Evolutionary conservation across 2,797 vertebrate genomes (phyloP).

Genomic region (Linurgus olivaceus): DNA sequence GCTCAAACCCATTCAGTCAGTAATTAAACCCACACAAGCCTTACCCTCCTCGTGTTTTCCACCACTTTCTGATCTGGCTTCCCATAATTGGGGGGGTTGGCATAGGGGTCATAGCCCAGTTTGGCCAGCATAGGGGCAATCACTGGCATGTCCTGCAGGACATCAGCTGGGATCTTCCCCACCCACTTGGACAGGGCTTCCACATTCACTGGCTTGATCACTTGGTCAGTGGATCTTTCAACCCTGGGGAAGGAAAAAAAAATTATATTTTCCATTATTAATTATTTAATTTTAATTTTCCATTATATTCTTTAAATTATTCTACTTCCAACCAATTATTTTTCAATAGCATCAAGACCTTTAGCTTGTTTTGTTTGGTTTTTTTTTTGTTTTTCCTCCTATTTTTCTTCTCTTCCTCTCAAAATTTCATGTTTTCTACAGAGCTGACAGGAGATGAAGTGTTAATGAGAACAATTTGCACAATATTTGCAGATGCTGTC

Average conservation of each 20-base stretch:
- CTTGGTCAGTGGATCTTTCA: constrained; percentile 96
- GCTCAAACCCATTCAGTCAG: rapidly evolving
- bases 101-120: constrained; percentile 93
- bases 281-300: not conserved
- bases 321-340: not conserved
- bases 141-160: constrained; percentile 91
- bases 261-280: not conserved
- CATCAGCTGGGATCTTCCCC: constrained; percentile 92
- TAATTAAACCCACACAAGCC: constrained; percentile 4
- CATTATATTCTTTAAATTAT: not conserved
- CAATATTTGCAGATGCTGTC: not conserved
- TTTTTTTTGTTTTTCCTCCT: rapidly evolving
- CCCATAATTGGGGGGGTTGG: constrained; percentile 95
- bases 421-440: not conserved
- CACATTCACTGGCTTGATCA: constrained; percentile 96
- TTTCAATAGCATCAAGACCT: not conserved
- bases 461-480: not conserved
- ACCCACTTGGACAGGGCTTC: constrained; percentile 98
- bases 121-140: constrained; percentile 95
- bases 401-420: not conserved
- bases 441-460: not conserved
- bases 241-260: constrained; percentile 77
- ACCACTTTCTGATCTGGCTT: constrained; percentile 91
- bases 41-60: constrained; percentile 96
- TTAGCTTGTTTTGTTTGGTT: not conserved